Evolutionary conservation across 2,113 vertebrate species (phyloP).

Genomic region (Perca schrenkii): DNA sequence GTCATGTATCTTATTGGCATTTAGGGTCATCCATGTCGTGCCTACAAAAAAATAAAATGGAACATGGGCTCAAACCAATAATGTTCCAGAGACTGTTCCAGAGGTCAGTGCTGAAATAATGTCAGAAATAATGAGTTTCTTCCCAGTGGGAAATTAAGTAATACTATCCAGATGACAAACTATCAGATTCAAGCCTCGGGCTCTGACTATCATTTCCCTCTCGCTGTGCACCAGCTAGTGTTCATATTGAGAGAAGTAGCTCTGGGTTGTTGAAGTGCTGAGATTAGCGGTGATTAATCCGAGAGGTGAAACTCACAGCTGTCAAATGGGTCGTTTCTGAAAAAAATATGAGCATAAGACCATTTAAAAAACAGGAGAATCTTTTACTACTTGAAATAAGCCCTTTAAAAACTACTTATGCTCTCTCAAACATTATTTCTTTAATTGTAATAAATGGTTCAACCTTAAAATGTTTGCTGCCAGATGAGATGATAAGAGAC

Average conservation of each 20-base stretch:
- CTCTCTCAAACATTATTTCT: not conserved
- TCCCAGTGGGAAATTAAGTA: constrained; percentile 85
- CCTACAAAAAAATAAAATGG: constrained; percentile 22
- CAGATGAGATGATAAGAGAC: constrained; percentile 63
- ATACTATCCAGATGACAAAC: constrained; percentile 85
- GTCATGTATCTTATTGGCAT: constrained; percentile 69
- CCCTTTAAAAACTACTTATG: not conserved
- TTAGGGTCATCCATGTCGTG: constrained; percentile 65
- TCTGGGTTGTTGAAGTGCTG: constrained; percentile 53
- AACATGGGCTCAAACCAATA: constrained; percentile 78
- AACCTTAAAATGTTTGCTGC: constrained; percentile 71
- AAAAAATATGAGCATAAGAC: constrained; percentile 2
- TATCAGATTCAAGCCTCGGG: constrained; percentile 79
- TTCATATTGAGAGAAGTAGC: constrained; percentile 60
- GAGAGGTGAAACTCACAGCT: constrained; percentile 32
- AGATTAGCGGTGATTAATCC: constrained; percentile 67
- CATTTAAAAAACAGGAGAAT: not conserved
- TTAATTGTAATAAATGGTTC: constrained; percentile 15
- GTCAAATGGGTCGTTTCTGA: constrained; percentile 15
- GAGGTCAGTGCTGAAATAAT: constrained; percentile 82
- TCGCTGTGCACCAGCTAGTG: constrained; percentile 68
- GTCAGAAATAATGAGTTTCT: constrained; percentile 85
- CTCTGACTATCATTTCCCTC: constrained; percentile 78
- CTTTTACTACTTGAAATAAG: not conserved
- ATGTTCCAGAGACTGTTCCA: constrained; percentile 71